Conservation (phyloP, 2,888 invertebrate species). For the Tiliacea citrago region DNA sequence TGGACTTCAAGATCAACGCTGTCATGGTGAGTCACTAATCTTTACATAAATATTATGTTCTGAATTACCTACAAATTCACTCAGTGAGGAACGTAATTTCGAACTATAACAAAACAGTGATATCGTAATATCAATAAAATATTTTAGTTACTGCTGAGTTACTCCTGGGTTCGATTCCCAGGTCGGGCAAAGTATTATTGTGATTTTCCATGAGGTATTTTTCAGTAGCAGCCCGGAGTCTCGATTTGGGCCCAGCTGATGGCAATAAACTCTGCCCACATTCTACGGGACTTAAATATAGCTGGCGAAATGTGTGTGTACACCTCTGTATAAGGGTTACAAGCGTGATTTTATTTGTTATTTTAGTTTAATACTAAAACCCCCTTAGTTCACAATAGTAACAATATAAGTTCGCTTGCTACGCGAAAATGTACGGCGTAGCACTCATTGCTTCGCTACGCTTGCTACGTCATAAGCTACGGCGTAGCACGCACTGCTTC, state of each 20-base stretch:
- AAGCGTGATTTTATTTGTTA: neutral
- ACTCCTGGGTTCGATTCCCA: too few species aligned
- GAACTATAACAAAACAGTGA: neutral
- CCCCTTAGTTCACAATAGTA: neutral
- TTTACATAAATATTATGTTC: slow-evolving; percentile 5
- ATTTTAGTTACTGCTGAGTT: neutral
- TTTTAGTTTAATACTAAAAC: neutral
- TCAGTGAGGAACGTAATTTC: neutral
- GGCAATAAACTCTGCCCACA: too few species aligned
- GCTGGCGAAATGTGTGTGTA: too few species aligned
- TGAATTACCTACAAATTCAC: neutral
- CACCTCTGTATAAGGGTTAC: too few species aligned
- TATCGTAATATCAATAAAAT: neutral
- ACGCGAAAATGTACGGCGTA: slow-evolving; percentile 22
- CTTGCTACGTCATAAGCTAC: slow-evolving; percentile 2
- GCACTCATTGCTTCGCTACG: slow-evolving; percentile 4
- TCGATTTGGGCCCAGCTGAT: too few species aligned
- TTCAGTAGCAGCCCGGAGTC: too few species aligned
- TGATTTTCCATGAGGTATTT: too few species aligned
- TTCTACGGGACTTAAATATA: too few species aligned
- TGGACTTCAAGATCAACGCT: slow-evolving; percentile 97
- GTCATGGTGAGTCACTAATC: slow-evolving; percentile 91
- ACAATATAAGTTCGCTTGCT: slow-evolving; percentile 2
- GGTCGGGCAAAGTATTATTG: too few species aligned
- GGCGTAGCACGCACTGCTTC: neutral